Percentiles rank a stretch among this genome's conserved stretches.
Conservation (phyloP, 37 sponge, comb jelly and placozoan species). For the Haliclona indistincta region DNA sequence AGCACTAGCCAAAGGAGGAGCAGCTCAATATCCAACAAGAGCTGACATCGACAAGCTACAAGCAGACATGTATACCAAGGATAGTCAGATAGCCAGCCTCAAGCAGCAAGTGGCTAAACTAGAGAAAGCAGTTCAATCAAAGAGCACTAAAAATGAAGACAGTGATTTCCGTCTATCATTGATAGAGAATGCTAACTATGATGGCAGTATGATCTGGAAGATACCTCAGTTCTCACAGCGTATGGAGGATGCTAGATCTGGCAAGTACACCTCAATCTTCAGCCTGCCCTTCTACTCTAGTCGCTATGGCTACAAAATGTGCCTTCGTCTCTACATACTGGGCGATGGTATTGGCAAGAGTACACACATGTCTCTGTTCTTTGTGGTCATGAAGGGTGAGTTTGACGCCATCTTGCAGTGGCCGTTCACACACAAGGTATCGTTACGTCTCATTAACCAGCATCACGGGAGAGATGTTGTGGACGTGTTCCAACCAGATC, state of each 20-base stretch:
- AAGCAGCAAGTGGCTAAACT: conserved; percentile 13
- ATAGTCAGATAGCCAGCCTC: conserved; percentile 27
- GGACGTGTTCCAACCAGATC: conserved; percentile 83
- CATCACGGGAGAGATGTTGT: conserved; percentile 44
- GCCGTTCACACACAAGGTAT: conserved; percentile 78
- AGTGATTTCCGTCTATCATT: conserved; percentile 69
- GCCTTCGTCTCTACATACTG: conserved; percentile 73
- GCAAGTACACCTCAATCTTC: conserved; percentile 74
- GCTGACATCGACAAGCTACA: background rate
- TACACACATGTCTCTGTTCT: conserved; percentile 74
- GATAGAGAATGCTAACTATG: conserved; percentile 62
- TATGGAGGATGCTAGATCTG: conserved; percentile 59
- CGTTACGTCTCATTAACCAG: conserved; percentile 77
- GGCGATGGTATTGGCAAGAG: conserved; percentile 83
- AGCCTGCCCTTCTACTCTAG: conserved; percentile 73
- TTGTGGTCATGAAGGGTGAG: conserved; percentile 81
- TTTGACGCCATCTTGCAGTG: conserved; percentile 81
- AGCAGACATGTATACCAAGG: conserved; percentile 6
- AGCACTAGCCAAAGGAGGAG: too few species aligned
- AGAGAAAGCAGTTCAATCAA: conserved; percentile 37
- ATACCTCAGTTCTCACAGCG: conserved; percentile 72
- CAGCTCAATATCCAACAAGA: background rate
- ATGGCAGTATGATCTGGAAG: conserved; percentile 78
- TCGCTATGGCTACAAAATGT: conserved; percentile 88
- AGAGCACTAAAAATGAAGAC: conserved; percentile 64